Conservation (phyloP, 2,797 vertebrate species). For the Takifugu ocellatus region DNA sequence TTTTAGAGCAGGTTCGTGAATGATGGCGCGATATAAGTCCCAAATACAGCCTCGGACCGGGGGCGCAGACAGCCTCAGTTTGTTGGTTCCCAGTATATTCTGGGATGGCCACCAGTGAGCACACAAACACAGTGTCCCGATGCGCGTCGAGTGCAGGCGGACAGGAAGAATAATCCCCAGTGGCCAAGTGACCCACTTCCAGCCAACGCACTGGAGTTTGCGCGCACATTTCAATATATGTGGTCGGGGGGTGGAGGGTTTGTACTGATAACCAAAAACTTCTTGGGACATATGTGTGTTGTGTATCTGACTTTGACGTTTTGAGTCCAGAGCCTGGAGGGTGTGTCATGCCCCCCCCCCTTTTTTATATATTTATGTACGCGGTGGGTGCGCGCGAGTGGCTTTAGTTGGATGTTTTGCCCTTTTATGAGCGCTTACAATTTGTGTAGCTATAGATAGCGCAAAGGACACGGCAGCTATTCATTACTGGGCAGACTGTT, state of each 20-base stretch:
- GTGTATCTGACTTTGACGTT: background rate
- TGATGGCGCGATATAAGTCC: slow-evolving; percentile 13
- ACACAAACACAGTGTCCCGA: slow-evolving; percentile 31
- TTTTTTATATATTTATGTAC: background rate
- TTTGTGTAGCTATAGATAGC: slow-evolving; percentile 51
- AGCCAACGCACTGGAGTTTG: slow-evolving; percentile 39
- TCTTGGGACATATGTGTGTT: slow-evolving; percentile 1
- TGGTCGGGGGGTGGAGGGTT: background rate
- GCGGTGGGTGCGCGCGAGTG: slow-evolving; percentile 14
- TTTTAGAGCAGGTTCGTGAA: too few relatives aligned
- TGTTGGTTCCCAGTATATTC: slow-evolving; percentile 5
- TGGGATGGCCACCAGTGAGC: slow-evolving; percentile 1
- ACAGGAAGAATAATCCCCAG: slow-evolving; percentile 62
- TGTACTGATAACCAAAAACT: too few relatives aligned
- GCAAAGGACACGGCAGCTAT: slow-evolving; percentile 3
- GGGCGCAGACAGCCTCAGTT: background rate
- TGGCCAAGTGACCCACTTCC: slow-evolving; percentile 76
- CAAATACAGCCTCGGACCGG: slow-evolving; percentile 19
- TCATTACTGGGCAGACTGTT: slow-evolving; percentile 25
- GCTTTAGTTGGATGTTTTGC: slow-evolving; percentile 31
- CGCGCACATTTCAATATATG: slow-evolving; percentile 52
- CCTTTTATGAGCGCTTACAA: slow-evolving; percentile 41
- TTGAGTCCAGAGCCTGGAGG: too few relatives aligned
- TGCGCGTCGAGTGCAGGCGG: slow-evolving; percentile 26
- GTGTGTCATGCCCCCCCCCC: slow-evolving; percentile 34